Conservation (phyloP, 2,113 vertebrate genomes). For the Arvicanthis niloticus region DNA sequence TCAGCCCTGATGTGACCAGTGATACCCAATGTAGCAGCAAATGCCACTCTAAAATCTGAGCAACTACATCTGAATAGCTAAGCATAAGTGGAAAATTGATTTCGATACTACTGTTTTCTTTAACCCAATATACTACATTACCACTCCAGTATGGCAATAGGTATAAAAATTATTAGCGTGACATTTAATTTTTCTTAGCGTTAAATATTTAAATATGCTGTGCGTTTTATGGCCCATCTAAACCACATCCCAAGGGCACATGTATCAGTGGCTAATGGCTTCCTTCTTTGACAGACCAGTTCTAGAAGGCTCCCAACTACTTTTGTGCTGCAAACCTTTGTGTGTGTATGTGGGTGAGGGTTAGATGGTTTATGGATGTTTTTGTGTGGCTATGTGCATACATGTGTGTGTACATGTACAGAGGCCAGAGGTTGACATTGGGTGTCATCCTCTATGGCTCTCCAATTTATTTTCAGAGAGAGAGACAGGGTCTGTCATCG, state of each 20-base stretch:
- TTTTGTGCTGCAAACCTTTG: not conserved
- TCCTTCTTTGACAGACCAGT: not conserved
- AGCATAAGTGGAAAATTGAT: not conserved
- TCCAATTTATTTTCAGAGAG: not conserved
- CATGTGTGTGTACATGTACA: not conserved
- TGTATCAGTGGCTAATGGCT: not conserved
- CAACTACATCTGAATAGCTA: not conserved
- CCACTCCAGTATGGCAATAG: not conserved
- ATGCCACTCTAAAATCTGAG: not conserved
- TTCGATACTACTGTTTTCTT: not conserved
- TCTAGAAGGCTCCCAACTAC: not conserved
- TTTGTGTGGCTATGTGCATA: not conserved
- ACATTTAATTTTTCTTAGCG: not conserved
- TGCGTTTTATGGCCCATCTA: not conserved
- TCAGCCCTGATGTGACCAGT: not conserved
- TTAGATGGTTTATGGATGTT: not conserved
- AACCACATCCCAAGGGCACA: not conserved
- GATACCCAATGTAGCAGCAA: not conserved
- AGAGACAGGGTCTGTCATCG: not conserved
- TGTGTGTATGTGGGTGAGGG: not conserved
- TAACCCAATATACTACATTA: not conserved
- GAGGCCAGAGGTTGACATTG: not conserved
- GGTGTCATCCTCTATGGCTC: too few relatives aligned
- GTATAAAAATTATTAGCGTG: not conserved
- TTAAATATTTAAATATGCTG: not conserved